Evolutionary conservation across 2,888 invertebrate species (phyloP), one percentile per base, ranked within the genome.

Genomic region (Augiades crinisus): DNA sequence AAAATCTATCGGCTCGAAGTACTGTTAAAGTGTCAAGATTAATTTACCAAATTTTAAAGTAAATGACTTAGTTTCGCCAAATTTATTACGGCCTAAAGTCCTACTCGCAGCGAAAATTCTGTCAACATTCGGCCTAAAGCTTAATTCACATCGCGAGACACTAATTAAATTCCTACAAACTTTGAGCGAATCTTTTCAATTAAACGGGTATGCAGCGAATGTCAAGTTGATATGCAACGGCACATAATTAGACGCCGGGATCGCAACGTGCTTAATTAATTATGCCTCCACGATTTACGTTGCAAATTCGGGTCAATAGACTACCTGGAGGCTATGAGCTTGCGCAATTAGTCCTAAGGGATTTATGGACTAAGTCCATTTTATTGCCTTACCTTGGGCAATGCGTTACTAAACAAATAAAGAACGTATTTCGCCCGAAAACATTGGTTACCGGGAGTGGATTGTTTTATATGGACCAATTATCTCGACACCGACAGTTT

Each of bases 101-200:
- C 33, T 44, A 7, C 43, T 43, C 17, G 41, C 8, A 31, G 33
- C 14, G 21, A 44, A 44, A 33, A 33, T 44, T 33, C 16, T 64
- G 63, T 66, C 38, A 53, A 51, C 54, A 52, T 49, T 55, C 31
- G 47, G 59, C 53, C 30, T 43, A 30, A 60, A 73, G 74, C 70
- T 75, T 76, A 77, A 78, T 78, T 75, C 72, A 70, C 72, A 76
- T 78, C 75, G 75, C 72, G 60, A 69, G 60, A 61, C 72, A 73
- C 66, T 82, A 82, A 84, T 84, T 80, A 83, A 82, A 84, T 83
- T 81, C 81, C 78, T 61, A 61, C 66, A 66, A 66, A 68, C 64
- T 59, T 66, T 61, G 66, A 49, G 41, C 34, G 49, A 34, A 41
- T 49, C 41, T 41, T 34, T 49, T 49, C 49, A 49, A 41, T 41